A percentile compares a stretch with the other conserved stretches of the same genome.
phyloP scores from a whole-genome alignment of 2,797 vertebrate genomes.

The Paguma larvata region DNA sequence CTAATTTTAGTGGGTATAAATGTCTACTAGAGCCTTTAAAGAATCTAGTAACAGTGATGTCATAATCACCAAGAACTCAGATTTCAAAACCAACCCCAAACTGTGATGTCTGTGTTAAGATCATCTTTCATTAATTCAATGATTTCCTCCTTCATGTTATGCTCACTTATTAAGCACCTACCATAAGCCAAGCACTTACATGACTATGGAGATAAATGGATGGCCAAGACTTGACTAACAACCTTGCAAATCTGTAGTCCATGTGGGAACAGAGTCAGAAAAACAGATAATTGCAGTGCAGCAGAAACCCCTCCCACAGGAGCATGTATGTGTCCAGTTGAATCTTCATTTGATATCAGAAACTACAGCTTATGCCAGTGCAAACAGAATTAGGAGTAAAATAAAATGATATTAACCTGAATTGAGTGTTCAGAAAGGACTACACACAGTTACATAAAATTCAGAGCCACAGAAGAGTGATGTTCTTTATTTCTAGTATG shows the following conservation, averaged over 20 bases:
- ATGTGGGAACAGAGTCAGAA: background rate
- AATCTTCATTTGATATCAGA: background rate
- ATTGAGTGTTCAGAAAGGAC: background rate
- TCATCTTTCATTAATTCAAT: background rate
- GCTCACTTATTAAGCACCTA: background rate
- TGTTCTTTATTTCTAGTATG: background rate
- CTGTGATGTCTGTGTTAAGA: background rate
- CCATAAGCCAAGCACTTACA: background rate
- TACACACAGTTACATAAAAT: background rate
- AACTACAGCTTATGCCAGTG: background rate
- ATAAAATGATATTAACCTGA: conserved; percentile 2
- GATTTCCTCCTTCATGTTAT: background rate
- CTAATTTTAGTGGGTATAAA: conserved; percentile 1
- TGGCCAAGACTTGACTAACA: background rate
- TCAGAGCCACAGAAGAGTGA: background rate
- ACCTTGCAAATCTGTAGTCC: background rate
- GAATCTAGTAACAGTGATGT: background rate
- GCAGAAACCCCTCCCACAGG: background rate
- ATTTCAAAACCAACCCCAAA: conserved; percentile 22
- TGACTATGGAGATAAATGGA: background rate
- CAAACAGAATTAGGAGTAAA: conserved; percentile 28
- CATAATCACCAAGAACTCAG: background rate
- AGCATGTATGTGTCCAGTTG: background rate
- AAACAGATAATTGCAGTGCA: background rate
- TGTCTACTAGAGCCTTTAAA: background rate